Base-by-base conservation (phyloP, 1,140 invertebrate species). In the Dendrolimus punctatus region DNA sequence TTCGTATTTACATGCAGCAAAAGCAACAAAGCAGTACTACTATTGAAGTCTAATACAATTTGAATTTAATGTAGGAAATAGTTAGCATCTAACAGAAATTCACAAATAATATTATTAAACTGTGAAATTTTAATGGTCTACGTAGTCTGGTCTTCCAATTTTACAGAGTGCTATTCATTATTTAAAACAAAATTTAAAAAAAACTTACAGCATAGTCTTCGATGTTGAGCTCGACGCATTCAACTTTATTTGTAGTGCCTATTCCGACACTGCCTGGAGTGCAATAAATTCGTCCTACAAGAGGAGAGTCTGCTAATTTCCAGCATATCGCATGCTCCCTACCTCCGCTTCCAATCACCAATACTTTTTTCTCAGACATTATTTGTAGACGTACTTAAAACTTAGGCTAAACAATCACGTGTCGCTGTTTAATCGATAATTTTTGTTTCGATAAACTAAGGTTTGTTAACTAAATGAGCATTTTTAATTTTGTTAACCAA, bases 251-350 rank as follows among this genome's bases (percentile, higher is more conserved):
- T 36, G 92, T 84, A 50, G 89, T 71, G 41, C 87, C 81, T 47
- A 97, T 98, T 44, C 96, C 96, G 71, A 91, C 91, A 89, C 98
- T 99, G n/a, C 97, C 97, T 10, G 97, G 97, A 23, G 94, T 89
- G 46, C 95, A 94, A 82, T 89, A 96, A 51, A 99, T 91, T 46
- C 90, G 87, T 39, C 91, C 77, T 6, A 98, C 90, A 58, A 90
- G 73, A 6, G 88, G 68, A 45, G 96, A 98, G 76, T 97, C 92
- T 2, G 94, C 85, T 6, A 99, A 76, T 86, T 98, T 98, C 96
- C 96, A 98, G 64, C 91, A 92, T 62, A 99, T 90, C 7, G 96
- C 96, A 89, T 99, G 96, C 88, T 99, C 98, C 62, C 98, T 90
- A n/a, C 96, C 98, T 41, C 98, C 98, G 78, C 92, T 90, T 8